phyloP scores from a whole-genome alignment of 2,113 vertebrate species.

The Bos indicus region DNA sequence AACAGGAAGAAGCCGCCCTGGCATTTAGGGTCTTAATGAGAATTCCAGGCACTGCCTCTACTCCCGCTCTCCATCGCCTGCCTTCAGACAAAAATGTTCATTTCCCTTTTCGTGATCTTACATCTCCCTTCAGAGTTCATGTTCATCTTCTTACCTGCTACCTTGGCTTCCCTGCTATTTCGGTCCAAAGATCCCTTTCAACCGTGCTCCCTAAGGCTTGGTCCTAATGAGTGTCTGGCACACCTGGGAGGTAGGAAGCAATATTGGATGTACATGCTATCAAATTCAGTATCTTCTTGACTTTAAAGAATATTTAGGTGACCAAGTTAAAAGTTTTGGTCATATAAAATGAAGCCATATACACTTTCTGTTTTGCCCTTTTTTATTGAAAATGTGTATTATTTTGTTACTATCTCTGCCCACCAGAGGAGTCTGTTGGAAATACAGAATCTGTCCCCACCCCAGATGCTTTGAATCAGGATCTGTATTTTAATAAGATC shows the following conservation, averaged over 20 bases:
- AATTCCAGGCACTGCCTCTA: background rate
- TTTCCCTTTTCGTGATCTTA: background rate
- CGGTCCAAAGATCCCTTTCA: background rate
- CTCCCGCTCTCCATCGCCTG: background rate
- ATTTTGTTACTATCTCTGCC: background rate
- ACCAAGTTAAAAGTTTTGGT: background rate
- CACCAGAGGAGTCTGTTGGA: background rate
- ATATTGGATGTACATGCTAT: background rate
- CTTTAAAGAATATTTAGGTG: background rate
- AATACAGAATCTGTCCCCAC: background rate
- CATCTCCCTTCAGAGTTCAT: background rate
- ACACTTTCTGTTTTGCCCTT: background rate
- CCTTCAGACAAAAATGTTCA: background rate
- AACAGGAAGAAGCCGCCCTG: background rate
- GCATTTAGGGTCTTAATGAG: background rate
- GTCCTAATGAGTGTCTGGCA: background rate
- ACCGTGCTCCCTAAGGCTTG: background rate
- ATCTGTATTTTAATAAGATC: constrained; percentile 29
- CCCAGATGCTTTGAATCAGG: background rate
- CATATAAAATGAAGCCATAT: background rate
- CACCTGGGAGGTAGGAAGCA: background rate
- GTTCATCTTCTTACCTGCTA: background rate
- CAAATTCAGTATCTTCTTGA: background rate
- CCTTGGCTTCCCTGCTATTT: background rate
- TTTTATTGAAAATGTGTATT: background rate